A percentile compares a stretch with the other conserved stretches of the same genome.
phyloP scores from a whole-genome alignment of 2,888 invertebrate species.

The Drosophila tripunctata region DNA sequence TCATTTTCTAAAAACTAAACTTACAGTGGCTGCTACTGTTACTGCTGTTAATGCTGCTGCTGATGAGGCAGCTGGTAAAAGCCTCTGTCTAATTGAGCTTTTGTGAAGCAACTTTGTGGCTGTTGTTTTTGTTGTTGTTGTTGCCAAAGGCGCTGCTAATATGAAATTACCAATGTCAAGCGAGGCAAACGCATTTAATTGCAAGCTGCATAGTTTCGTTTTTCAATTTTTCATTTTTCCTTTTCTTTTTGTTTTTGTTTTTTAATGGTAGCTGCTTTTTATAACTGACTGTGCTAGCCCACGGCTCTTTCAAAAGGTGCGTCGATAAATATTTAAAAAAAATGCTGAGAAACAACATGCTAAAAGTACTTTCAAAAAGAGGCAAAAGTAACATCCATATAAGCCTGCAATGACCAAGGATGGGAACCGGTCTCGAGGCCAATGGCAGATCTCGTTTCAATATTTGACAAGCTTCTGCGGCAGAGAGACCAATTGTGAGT shows the following conservation, averaged over 20 bases:
- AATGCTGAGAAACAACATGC: constrained; percentile 10
- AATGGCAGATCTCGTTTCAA: constrained; percentile 24
- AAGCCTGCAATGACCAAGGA: constrained; percentile 26
- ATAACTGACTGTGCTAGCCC: constrained; percentile 10
- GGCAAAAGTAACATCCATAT: background rate
- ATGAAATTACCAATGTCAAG: constrained; percentile 67
- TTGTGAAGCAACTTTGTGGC: constrained; percentile 29
- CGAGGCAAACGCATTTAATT: constrained; percentile 50
- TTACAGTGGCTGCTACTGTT: constrained; percentile 2
- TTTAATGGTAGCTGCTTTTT: constrained; percentile 8
- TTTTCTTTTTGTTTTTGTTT: too few species aligned
- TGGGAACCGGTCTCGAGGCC: constrained; percentile 36
- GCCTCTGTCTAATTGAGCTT: constrained; percentile 67
- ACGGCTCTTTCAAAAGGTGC: constrained; percentile 36
- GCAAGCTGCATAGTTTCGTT: constrained; percentile 38
- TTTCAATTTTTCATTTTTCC: background rate
- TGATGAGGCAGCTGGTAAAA: constrained; percentile 53
- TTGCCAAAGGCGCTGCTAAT: constrained; percentile 71
- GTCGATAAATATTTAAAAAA: constrained; percentile 18
- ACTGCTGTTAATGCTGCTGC: constrained; percentile 27
- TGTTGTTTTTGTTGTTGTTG: constrained; percentile 1
- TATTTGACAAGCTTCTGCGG: constrained; percentile 5
- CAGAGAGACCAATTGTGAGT: background rate
- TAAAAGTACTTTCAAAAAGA: constrained; percentile 27
- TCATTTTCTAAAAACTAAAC: constrained; percentile 45